These are phyloP conservation scores for Pyrgilauda ruficollis DNA, from an alignment of 2,113 vertebrate species.

Conservation along the genomic window DNA sequence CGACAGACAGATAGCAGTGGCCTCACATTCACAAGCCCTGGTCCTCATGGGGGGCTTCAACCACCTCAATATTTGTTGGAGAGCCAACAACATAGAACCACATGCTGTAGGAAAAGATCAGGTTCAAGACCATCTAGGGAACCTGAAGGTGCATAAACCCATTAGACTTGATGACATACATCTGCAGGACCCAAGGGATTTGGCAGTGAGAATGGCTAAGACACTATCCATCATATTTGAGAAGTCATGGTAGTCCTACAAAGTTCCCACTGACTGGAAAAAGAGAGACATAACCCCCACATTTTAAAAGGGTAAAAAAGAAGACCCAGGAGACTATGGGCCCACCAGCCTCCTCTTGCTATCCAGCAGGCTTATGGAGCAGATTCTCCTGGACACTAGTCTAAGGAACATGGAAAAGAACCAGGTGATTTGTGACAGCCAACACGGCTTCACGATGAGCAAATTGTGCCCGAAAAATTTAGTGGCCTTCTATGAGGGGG, in stretches of 20 bases:
- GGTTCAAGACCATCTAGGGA: neutral
- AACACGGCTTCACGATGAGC: neutral
- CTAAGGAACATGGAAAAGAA: neutral
- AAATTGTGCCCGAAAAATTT: neutral
- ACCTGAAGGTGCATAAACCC: neutral
- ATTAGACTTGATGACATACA: neutral
- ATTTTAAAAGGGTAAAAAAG: neutral
- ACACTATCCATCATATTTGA: neutral
- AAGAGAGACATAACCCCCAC: neutral
- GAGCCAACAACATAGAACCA: neutral
- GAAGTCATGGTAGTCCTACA: neutral
- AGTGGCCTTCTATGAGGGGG: neutral
- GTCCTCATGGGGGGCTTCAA: neutral
- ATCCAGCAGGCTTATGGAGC: neutral
- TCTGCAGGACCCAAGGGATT: neutral
- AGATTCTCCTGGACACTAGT: neutral
- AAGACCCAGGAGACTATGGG: neutral
- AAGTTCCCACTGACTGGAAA: neutral
- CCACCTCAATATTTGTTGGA: neutral
- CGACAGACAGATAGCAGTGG: fast-evolving
- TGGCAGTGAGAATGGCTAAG: neutral
- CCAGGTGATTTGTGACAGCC: neutral
- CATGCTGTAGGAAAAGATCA: neutral
- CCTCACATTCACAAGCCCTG: neutral
- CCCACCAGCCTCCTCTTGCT: neutral